phyloP scores from a whole-genome alignment of 2,113 vertebrate genomes.

The Tragelaphus imberbis region DNA sequence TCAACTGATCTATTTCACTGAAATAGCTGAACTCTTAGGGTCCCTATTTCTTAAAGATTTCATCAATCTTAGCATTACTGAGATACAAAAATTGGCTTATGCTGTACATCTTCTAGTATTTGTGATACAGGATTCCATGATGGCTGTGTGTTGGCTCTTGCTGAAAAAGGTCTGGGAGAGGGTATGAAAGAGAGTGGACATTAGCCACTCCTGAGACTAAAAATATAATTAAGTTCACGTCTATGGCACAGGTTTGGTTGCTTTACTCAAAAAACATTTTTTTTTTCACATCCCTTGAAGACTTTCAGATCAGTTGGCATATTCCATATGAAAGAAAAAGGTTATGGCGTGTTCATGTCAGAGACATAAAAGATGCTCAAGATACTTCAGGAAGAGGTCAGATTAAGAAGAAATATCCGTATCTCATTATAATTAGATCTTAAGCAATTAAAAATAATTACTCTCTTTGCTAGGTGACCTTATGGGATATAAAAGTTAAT shows the following conservation, averaged over 20 bases:
- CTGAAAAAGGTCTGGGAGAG: background rate
- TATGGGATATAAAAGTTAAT: conserved; percentile 51
- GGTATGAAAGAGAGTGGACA: background rate
- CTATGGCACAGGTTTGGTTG: background rate
- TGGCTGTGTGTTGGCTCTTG: background rate
- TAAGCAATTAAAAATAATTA: conserved; percentile 74
- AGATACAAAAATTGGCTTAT: background rate
- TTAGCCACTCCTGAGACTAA: background rate
- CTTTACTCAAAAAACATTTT: background rate
- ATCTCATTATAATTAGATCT: conserved; percentile 49
- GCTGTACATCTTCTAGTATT: background rate
- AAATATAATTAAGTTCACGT: conserved; percentile 18
- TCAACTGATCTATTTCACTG: background rate
- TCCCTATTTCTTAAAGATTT: background rate
- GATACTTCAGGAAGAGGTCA: conserved; percentile 30
- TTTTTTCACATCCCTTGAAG: background rate
- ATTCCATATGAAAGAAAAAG: conserved; percentile 18
- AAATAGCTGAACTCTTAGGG: background rate
- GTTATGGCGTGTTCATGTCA: conserved; percentile 12
- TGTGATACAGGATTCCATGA: background rate
- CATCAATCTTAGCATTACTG: background rate
- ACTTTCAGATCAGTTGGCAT: background rate
- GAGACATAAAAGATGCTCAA: background rate
- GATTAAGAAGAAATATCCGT: conserved; percentile 51
- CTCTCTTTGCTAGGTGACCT: conserved; percentile 48